phyloP scores from a whole-genome alignment of 2,797 vertebrate species.

The Kryptopterus vitreolus region DNA sequence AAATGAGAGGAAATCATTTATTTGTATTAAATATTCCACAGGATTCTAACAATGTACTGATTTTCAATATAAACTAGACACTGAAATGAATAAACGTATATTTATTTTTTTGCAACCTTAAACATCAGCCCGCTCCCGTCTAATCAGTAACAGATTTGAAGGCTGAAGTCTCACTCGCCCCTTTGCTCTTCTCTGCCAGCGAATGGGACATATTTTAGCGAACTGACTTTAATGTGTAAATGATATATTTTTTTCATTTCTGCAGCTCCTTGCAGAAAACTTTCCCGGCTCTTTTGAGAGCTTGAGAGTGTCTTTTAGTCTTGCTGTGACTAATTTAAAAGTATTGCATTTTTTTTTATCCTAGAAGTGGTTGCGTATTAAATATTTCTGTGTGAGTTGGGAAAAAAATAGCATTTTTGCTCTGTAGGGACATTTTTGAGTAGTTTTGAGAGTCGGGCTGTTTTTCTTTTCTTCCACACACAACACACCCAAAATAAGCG shows the following conservation, averaged over 20 bases:
- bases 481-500: conserved; percentile 3
- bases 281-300: not conserved
- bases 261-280: not conserved
- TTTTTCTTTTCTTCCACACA: not conserved
- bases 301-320: not conserved
- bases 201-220: not conserved
- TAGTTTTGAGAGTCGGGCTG: not conserved
- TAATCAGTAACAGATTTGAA: conserved; percentile 20
- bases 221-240: not conserved
- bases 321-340: not conserved
- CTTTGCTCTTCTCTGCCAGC: conserved; percentile 14
- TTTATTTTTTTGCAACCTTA: not conserved
- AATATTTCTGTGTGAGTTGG: no score
- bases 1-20: not conserved
- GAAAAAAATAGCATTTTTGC: not conserved
- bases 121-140: conserved; percentile 3
- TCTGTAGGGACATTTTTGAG: not conserved
- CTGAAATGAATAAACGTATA: not conserved
- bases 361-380: not conserved
- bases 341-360: not conserved
- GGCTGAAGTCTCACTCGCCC: not conserved
- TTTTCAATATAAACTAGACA: not conserved
- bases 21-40: not conserved
- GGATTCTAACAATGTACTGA: not conserved
- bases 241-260: not conserved